These are phyloP conservation scores for Molanna angustata DNA, from an alignment of 2,888 invertebrate species.

Conservation along the genomic window DNA sequence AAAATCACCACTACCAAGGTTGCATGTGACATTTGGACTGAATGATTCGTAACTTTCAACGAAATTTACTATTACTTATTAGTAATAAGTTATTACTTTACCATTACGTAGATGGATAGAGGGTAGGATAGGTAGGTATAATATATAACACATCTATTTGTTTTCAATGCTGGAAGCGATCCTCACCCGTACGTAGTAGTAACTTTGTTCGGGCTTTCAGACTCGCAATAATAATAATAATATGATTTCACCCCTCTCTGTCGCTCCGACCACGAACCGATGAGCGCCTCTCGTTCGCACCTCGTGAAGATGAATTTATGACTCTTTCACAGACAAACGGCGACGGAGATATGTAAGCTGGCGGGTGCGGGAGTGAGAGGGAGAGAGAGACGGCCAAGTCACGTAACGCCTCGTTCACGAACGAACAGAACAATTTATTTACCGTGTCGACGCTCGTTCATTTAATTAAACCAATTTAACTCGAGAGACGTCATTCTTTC, in stretches of 20 bases:
- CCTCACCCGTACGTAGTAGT: no score
- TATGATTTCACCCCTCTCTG: constrained; percentile 12
- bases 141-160: no score
- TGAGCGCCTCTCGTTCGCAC: constrained; percentile 20
- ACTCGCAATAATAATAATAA: no score
- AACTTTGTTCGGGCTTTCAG: no score
- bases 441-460: constrained; percentile 33
- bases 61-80: no score
- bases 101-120: no score
- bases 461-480: constrained; percentile 34
- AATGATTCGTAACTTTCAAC: no score
- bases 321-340: constrained; percentile 18
- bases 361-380: constrained; percentile 13
- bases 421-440: constrained; percentile 32
- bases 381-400: constrained; percentile 10
- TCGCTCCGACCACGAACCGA: not conserved
- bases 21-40: no score
- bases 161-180: no score
- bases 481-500: constrained; percentile 30
- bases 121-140: no score
- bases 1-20: no score
- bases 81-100: no score
- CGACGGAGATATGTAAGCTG: not conserved
- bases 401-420: constrained; percentile 6
- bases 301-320: constrained; percentile 25